Evolutionary conservation across 2,888 invertebrate genomes (phyloP).

Genomic region (Mesorhabditis belari): DNA sequence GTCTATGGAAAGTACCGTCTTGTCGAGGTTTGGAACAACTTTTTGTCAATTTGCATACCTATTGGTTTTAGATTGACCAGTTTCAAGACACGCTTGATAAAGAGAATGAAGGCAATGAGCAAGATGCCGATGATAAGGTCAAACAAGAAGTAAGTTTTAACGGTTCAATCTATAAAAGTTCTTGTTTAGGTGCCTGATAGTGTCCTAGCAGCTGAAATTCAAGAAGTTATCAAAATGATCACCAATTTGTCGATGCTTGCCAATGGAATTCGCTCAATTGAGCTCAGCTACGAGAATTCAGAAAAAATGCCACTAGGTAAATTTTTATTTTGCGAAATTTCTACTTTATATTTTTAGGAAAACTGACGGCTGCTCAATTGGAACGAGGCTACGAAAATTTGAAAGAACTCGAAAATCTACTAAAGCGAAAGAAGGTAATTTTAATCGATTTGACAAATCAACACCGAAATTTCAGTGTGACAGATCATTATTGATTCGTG

Average conservation of each 20-base stretch:
- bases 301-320: neutral
- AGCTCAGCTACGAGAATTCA: neutral
- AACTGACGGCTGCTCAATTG: neutral
- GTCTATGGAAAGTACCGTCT: neutral
- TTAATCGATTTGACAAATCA: too few relatives aligned
- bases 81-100: too few relatives aligned
- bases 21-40: neutral
- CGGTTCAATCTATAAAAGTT: neutral
- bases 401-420: neutral
- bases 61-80: too few relatives aligned
- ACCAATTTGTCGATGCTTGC: neutral
- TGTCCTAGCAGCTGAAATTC: neutral
- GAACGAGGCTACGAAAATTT: neutral
- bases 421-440: neutral
- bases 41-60: too few relatives aligned
- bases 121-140: neutral
- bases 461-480: too few relatives aligned
- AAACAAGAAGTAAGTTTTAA: neutral
- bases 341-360: neutral
- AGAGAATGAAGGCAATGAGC: neutral
- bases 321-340: neutral
- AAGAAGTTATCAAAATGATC: neutral
- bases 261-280: neutral
- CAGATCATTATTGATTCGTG: neutral
- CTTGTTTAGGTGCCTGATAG: neutral